Base-by-base conservation (phyloP, 2,888 invertebrate species). In the Scrobipalpa costella region DNA sequence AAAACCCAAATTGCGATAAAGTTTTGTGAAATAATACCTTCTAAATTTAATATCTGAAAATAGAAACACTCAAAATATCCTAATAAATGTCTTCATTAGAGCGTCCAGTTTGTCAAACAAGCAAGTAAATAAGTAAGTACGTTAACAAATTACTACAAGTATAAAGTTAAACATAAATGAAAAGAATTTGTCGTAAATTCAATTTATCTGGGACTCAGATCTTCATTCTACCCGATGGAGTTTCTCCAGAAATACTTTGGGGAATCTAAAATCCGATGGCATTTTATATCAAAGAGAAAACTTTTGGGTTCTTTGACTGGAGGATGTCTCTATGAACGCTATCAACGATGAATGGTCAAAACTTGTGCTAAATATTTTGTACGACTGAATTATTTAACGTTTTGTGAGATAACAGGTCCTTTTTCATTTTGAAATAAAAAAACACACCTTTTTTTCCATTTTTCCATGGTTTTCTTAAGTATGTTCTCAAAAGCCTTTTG, bases 261-360 rank as follows among this genome's bases (percentile, higher is more conserved):
- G 69, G 71, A 70, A 68, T 69, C 68, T 64, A 50, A 64, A 68
- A 67, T 68, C 66, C 67, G 67, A 67, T 64, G 68, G 67, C 64
- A 66, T 71, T 73, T 73, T 72, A 70, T 72, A 67, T 71, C 69
- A 71, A 73, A 73, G 68, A 64, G 64, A 40, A 69, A 72, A 72
- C 68, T 73, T 70, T 67, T 55, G 67, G 71, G 69, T 69, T 65
- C 63, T 50, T 52, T 2, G 21, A 52, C 21, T 52, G 62, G 57
- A 63, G 1, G 57, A 59, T 44, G 59, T 59, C 44, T 44, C 44
- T 27, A 59, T 59, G 21, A 19, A 44, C 9, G 9, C 50, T 21
- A 27, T 52, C 50, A 33, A 44, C 59, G 47, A 59, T 59, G 59
- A 44, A 59, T 59, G 33, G n/a, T 7, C 13, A 15, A 44, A 59